These are phyloP conservation scores for Dolichomitus sp. DNA, from an alignment of 2,888 invertebrate genomes.

Conservation along the genomic window DNA sequence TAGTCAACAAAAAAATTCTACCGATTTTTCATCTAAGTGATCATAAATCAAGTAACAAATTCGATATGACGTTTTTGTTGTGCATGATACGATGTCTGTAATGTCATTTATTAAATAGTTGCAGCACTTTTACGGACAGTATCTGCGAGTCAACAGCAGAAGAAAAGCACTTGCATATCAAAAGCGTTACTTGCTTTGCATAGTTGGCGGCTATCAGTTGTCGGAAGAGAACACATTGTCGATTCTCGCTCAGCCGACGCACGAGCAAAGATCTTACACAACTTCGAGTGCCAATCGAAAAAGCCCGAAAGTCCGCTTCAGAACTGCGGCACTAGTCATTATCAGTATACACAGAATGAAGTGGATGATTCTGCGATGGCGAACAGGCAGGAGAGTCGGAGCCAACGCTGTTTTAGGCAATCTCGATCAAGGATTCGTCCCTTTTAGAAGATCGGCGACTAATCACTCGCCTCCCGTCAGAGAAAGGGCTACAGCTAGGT, in stretches of 20 bases:
- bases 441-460: conserved; percentile 64
- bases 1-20: not conserved
- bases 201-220: conserved; percentile 89
- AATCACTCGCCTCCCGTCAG: conserved; percentile 78
- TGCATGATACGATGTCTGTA: not conserved
- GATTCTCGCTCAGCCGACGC: conserved; percentile 84
- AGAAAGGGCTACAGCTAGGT: conserved; percentile 68
- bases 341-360: conserved; percentile 90
- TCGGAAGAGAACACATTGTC: conserved; percentile 86
- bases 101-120: conserved; percentile 80
- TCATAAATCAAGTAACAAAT: not conserved
- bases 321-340: conserved; percentile 88
- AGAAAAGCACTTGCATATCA: conserved; percentile 96
- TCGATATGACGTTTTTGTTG: not conserved
- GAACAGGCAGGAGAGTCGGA: conserved; percentile 88
- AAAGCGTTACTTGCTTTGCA: conserved; percentile 94
- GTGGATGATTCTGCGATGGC: conserved; percentile 89
- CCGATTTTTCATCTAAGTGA: not conserved
- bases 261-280: conserved; percentile 78
- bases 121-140: conserved; percentile 89
- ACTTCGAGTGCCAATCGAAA: conserved; percentile 69
- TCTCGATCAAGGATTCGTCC: conserved; percentile 72
- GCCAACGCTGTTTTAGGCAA: conserved; percentile 84
- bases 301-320: conserved; percentile 82
- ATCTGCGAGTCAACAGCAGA: conserved; percentile 93